These are phyloP conservation scores for Taurulus bubalis DNA, from an alignment of 2,113 vertebrate genomes.

Conservation along the genomic window DNA sequence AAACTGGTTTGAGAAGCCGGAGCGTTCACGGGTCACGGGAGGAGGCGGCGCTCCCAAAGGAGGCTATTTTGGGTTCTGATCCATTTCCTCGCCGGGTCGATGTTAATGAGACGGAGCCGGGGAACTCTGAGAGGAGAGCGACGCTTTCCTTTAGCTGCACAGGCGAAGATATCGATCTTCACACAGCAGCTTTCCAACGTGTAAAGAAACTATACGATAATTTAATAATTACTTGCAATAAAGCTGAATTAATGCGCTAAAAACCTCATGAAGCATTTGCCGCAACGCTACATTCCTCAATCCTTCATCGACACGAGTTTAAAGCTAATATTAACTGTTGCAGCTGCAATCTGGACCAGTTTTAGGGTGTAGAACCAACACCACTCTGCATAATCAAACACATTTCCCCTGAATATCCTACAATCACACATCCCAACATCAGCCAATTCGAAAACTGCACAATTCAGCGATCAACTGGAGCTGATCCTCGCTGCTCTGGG, in stretches of 20 bases:
- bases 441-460: slow-evolving; percentile 20
- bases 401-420: slow-evolving; percentile 56
- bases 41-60: slow-evolving; percentile 16
- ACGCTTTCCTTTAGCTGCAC: slow-evolving; percentile 11
- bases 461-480: neutral
- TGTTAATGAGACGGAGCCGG: slow-evolving; percentile 41
- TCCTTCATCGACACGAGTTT: slow-evolving; percentile 2
- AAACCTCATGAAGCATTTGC: slow-evolving; percentile 35
- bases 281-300: slow-evolving; percentile 31
- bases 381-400: slow-evolving; percentile 51
- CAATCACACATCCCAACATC: slow-evolving; percentile 15
- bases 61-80: slow-evolving; percentile 54
- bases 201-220: neutral
- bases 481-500: slow-evolving; percentile 26
- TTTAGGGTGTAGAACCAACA: slow-evolving; percentile 13
- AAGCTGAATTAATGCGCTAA: slow-evolving; percentile 4
- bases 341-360: too few species aligned
- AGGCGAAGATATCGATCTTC: slow-evolving; percentile 19
- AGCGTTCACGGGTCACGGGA: slow-evolving; percentile 19
- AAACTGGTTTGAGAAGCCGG: neutral
- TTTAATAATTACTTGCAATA: neutral
- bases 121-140: neutral
- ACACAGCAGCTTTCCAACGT: neutral
- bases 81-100: slow-evolving; percentile 61
- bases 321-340: slow-evolving; percentile 30